Base-by-base conservation (phyloP, 2,888 invertebrate genomes). In the Monochamus alternatus region DNA sequence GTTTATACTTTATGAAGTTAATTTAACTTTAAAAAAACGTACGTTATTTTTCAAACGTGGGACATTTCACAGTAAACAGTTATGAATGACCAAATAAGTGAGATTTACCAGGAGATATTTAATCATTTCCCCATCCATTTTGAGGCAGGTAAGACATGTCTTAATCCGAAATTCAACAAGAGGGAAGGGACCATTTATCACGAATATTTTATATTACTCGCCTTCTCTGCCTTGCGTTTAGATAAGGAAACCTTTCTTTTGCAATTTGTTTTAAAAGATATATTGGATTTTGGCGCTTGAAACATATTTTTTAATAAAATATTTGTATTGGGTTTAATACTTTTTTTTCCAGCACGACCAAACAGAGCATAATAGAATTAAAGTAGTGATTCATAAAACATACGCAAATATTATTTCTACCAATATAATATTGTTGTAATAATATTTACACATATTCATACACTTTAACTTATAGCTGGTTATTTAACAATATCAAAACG, bases 71-170 rank as follows among this genome's bases (percentile, higher is more conserved):
- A 8, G 14, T 55, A 55, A 55, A n/a, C 55, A 55, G 55, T 55
- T 55, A 55, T 55, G 22, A 22, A 55, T 14, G n/a, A 22, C n/a
- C 55, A 55, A 55, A 22, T 55, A 55, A 55, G 55, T 22, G 14
- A 55, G 55, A 55, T 55, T 55, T 55, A 55, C 55, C 14, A 38
- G n/a, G 55, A 55, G 55, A 55, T 55, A 22, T 55, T 55, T 55
- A 55, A 55, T 55, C 55, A 55, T 55, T 55, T 55, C 55, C n/a
- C 55, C 55, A 55, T 55, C 55, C 14, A 55, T 55, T 55, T 55
- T n/a, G n/a, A 12, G 3, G 55, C 55, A 55, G 55, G 55, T 55
- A 55, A 22, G 55, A n/a, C 55, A n/a, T 55, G 55, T 55, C 55
- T 12, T 55, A 55, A 55, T 55, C 55, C 55, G 55, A 55, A 55